Conservation (phyloP, 2,888 invertebrate species). For the Mycogona germanica region DNA sequence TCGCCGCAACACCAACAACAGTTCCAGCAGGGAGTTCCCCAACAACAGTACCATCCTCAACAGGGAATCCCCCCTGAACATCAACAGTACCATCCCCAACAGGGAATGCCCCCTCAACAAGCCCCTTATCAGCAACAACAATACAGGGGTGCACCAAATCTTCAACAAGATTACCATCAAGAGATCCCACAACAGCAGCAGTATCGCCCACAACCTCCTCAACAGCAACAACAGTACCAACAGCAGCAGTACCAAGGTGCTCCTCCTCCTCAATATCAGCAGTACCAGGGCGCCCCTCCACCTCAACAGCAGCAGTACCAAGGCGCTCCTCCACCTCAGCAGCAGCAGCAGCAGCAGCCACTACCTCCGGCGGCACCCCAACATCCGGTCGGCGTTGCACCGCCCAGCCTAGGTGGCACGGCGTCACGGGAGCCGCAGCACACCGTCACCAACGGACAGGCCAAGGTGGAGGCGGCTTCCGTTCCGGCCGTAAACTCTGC, state of each 20-base stretch:
- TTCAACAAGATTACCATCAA: slow-evolving; percentile 13
- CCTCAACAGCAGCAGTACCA: slow-evolving; percentile 21
- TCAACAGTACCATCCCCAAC: slow-evolving; percentile 11
- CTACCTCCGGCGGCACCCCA: no score
- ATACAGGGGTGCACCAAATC: neutral
- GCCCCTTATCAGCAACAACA: slow-evolving; percentile 19
- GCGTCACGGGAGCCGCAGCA: no score
- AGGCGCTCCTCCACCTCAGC: slow-evolving; percentile 16
- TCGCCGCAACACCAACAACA: slow-evolving; percentile 27
- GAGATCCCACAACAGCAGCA: slow-evolving; percentile 23
- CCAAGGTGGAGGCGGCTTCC: no score
- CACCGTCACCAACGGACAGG: no score
- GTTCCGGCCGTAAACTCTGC: no score
- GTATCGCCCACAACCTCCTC: slow-evolving; percentile 27
- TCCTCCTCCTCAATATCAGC: slow-evolving; percentile 23
- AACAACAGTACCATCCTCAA: slow-evolving; percentile 4
- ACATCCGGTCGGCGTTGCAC: no score
- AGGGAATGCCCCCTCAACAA: slow-evolving; percentile 14
- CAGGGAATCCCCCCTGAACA: slow-evolving; percentile 18
- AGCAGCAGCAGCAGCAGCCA: slow-evolving; percentile 17
- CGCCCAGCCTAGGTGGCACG: no score
- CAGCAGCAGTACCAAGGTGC: slow-evolving; percentile 20
- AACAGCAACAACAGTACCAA: slow-evolving; percentile 27
- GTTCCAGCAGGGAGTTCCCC: slow-evolving; percentile 1
- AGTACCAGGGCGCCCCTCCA: slow-evolving; percentile 13